Conservation (phyloP, 2,888 invertebrate genomes). For the Autographa gamma region DNA sequence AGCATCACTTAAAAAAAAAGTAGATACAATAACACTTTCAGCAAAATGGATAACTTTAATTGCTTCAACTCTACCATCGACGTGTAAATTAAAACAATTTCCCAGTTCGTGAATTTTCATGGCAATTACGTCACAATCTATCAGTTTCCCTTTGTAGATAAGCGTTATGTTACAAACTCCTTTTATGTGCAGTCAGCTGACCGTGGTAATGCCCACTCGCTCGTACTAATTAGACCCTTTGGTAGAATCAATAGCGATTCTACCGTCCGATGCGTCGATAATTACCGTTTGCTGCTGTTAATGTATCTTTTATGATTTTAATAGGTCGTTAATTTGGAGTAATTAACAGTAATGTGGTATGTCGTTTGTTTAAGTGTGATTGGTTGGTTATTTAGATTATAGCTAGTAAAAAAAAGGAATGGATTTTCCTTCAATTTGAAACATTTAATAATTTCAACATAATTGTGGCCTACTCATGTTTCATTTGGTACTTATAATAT, state of each 20-base stretch:
- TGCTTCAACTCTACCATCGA: not conserved
- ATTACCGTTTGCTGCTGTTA: slow-evolving; percentile 42
- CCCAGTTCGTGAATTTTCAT: not conserved
- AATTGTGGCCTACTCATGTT: too few relatives aligned
- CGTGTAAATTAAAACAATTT: not conserved
- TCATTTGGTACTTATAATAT: too few relatives aligned
- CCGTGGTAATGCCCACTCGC: slow-evolving; percentile 43
- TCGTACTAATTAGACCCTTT: slow-evolving; percentile 44
- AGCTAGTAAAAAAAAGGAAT: not conserved
- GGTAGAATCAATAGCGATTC: slow-evolving; percentile 29
- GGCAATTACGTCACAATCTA: not conserved
- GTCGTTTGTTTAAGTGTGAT: not conserved
- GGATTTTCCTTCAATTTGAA: too few relatives aligned
- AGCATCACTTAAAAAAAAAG: too few relatives aligned
- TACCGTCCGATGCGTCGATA: slow-evolving; percentile 23
- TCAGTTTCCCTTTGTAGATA: slow-evolving; percentile 6
- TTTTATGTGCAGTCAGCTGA: slow-evolving; percentile 39
- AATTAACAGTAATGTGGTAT: slow-evolving; percentile 27
- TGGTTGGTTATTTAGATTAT: not conserved
- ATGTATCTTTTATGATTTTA: slow-evolving; percentile 37
- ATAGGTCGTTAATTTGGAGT: slow-evolving; percentile 37
- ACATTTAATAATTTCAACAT: too few relatives aligned
- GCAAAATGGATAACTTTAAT: not conserved
- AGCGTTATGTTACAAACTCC: slow-evolving; percentile 7
- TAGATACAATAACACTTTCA: too few relatives aligned